Conservation (phyloP, 2,797 vertebrate genomes). For the Spondyliosoma cantharus region DNA sequence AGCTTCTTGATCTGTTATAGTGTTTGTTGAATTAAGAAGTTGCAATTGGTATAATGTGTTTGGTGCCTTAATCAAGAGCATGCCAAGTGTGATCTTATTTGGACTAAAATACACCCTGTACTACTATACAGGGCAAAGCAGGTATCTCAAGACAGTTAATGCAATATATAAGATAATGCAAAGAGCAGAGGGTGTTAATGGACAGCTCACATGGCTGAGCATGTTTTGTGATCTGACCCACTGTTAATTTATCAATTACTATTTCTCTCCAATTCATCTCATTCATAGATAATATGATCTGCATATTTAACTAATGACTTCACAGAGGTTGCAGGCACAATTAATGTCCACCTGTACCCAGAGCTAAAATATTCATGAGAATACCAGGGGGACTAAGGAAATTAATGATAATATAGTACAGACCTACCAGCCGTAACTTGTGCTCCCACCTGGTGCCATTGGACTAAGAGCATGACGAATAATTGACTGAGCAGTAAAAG, state of each 20-base stretch:
- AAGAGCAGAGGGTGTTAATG: too few species aligned
- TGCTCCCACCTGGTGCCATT: background rate
- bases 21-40: too few species aligned
- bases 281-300: background rate
- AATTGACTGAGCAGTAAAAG: slow-evolving; percentile 30
- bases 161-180: too few species aligned
- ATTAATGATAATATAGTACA: slow-evolving; percentile 6
- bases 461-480: slow-evolving; percentile 6
- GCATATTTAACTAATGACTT: background rate
- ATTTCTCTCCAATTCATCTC: background rate
- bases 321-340: background rate
- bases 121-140: too few species aligned
- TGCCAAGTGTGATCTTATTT: too few species aligned
- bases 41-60: too few species aligned
- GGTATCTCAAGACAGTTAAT: too few species aligned
- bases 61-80: too few species aligned
- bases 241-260: background rate
- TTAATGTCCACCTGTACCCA: slow-evolving; percentile 4
- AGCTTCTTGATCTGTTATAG: too few species aligned
- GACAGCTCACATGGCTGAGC: background rate
- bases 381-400: background rate
- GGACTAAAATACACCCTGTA: too few species aligned
- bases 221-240: background rate
- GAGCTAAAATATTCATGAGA: slow-evolving; percentile 6
- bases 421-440: background rate